Evolutionary conservation across 2,888 invertebrate genomes (phyloP).

Genomic region (Spilosoma lubricipeda): DNA sequence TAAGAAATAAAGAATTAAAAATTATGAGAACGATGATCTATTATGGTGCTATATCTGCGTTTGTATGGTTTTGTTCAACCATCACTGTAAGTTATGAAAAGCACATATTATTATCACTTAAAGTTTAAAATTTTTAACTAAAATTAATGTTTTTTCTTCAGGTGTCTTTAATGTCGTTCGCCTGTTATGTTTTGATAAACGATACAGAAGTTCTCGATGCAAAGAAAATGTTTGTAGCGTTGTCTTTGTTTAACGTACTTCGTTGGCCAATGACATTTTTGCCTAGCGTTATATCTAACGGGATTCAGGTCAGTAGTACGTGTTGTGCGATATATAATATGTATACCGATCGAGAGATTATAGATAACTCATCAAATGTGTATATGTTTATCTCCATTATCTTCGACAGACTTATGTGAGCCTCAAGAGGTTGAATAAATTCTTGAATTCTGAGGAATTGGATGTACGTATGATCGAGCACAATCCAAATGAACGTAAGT

Average conservation of each 20-base stretch:
- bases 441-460: constrained; percentile 96
- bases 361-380: neutral
- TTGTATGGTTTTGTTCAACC: constrained; percentile 95
- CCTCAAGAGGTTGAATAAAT: constrained; percentile 95
- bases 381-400: neutral
- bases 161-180: constrained; percentile 95
- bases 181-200: constrained; percentile 94
- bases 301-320: constrained; percentile 92
- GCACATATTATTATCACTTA: neutral
- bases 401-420: constrained; percentile 92
- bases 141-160: constrained; percentile 54
- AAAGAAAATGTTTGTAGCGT: constrained; percentile 96
- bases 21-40: constrained; percentile 93
- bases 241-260: constrained; percentile 98
- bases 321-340: neutral
- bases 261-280: constrained; percentile 98
- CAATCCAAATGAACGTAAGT: constrained; percentile 90
- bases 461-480: constrained; percentile 92
- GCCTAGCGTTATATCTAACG: constrained; percentile 96
- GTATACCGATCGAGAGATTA: neutral
- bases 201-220: constrained; percentile 94
- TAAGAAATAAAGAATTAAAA: constrained; percentile 92
- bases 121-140: neutral
- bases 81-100: constrained; percentile 89
- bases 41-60: constrained; percentile 91